These are phyloP conservation scores for Popillia japonica DNA, from an alignment of 1,140 invertebrate species.

Conservation along the genomic window DNA sequence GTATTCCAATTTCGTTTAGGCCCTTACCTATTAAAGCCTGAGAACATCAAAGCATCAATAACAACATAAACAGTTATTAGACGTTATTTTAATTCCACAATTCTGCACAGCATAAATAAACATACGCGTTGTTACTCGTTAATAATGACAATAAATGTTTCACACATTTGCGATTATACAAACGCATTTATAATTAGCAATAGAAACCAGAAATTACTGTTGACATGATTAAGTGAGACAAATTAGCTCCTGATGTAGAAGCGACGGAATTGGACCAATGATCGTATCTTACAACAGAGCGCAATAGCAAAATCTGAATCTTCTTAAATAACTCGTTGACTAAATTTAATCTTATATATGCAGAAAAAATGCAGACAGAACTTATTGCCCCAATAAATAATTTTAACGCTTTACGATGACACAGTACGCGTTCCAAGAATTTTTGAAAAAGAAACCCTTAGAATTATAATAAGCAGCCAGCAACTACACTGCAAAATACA, in stretches of 20 bases:
- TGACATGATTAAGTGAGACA: neutral
- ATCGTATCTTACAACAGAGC: neutral
- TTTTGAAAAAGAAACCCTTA: too few relatives aligned
- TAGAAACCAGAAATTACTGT: neutral
- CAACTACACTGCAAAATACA: too few relatives aligned
- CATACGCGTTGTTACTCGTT: neutral
- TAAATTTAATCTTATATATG: neutral
- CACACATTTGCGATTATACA: neutral
- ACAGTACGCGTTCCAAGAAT: too few relatives aligned
- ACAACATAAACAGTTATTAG: too few relatives aligned
- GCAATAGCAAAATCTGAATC: neutral
- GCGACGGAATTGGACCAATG: neutral
- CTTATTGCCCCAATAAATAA: too few relatives aligned
- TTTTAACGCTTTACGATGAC: too few relatives aligned
- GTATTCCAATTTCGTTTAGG: too few relatives aligned
- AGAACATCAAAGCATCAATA: too few relatives aligned
- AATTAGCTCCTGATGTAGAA: neutral
- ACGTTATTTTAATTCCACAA: neutral
- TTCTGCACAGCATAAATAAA: neutral
- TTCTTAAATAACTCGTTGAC: neutral
- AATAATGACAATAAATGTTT: neutral
- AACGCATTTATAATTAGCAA: constrained; percentile 2
- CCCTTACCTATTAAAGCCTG: too few relatives aligned
- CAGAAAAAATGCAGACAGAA: too few relatives aligned
- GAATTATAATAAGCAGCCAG: too few relatives aligned